Conservation (phyloP, 2,113 vertebrate species). For the Eurypyga helias region DNA sequence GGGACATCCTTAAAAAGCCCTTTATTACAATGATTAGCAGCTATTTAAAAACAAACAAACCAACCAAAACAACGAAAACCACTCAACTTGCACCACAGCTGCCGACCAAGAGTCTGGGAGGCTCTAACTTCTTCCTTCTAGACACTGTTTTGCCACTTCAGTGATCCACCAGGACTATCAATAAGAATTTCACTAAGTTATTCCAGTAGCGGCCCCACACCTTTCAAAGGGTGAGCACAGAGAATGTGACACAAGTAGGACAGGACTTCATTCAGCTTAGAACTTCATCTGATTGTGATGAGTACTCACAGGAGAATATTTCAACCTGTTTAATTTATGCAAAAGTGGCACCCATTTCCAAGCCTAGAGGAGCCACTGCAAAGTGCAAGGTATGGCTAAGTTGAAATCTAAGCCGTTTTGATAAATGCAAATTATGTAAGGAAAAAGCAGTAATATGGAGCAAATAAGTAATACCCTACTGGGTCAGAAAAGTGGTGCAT, state of each 20-base stretch:
- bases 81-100: not conserved
- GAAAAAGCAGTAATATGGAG: not conserved
- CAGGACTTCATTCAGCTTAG: constrained; percentile 14
- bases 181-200: not conserved
- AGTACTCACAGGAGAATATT: not conserved
- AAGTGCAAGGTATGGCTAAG: not conserved
- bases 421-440: not conserved
- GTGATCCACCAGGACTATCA: not conserved
- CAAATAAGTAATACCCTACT: not conserved
- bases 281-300: not conserved
- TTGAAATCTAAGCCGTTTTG: not conserved
- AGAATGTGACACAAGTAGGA: constrained; percentile 56
- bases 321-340: not conserved
- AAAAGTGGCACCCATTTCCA: not conserved
- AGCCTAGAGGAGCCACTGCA: not conserved
- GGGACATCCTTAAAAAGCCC: not conserved
- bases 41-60: not conserved
- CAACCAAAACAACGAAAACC: not conserved
- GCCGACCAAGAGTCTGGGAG: not conserved
- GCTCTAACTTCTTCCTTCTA: not conserved
- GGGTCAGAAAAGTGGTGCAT: not conserved
- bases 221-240: constrained; percentile 9
- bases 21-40: not conserved
- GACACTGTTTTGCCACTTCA: not conserved
- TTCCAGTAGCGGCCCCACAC: not conserved